Evolutionary conservation across 1,140 invertebrate species (phyloP), one percentile per base, ranked within the genome.

Genomic region (Frieseomelitta varia): DNA sequence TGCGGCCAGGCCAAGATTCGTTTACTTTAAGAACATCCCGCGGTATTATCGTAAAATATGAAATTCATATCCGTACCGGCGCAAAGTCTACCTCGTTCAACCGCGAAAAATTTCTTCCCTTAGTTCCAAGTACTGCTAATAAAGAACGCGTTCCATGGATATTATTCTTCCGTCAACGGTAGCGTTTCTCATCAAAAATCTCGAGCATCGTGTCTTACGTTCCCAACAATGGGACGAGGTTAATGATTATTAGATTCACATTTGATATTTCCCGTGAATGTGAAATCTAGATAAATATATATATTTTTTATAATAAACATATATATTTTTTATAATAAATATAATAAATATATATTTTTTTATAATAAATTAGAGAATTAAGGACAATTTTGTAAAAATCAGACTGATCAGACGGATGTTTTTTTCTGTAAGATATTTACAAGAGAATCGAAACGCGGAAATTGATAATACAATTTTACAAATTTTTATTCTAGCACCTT

Each of bases 41-140:
- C 58, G 78, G 79, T 88, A 87, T 90, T 92, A 90, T 90, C 88
- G 88, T 89, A 86, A 88, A 87, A 90, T 91, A 91, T 90, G 83
- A 91, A 92, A 91, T 92, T 91, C 88, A 91, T 91, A 89, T 91
- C 74, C 69, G 55, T 76, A 55, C 58, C 30, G 51, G 61, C 30
- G 24, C 30, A 80, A 58, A 73, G 63, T 56, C 67, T 47, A 53
- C 51, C 53, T 14, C 53, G 39, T 11, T 63, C 21, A 53, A 8
- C 30, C 58, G 15, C 34, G 27, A 81, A 76, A 80, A 80, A 87
- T 68, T 84, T 76, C 53, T 55, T n/a, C 34, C 67, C 2, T 34
- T 39, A 21, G 24, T 63, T 69, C n/a, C 39, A 17, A 87, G 69
- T 67, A 55, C n/a, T 30, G 55, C 74, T 88, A 89, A 88, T 86